phyloP scores from a whole-genome alignment of 2,888 invertebrate species.

The Eueremaeus valkanovi region DNA sequence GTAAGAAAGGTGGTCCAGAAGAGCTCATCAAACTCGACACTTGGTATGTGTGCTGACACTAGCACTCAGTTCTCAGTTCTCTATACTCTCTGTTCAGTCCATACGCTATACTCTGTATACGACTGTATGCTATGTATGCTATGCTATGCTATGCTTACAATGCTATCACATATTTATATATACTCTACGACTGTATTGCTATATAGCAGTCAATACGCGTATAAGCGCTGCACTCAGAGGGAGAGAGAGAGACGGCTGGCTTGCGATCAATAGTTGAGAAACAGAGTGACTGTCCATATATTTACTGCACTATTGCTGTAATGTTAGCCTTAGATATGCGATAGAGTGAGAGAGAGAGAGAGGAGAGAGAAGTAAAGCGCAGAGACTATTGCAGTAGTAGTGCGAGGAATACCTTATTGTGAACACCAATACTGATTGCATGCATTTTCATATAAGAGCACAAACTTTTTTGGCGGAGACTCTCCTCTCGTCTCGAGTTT shows the following conservation, averaged over 20 bases:
- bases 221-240: not conserved
- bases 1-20: constrained; percentile 74
- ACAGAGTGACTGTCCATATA: constrained; percentile 27
- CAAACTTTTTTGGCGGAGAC: not conserved
- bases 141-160: no score
- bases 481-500: not conserved
- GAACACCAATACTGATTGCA: constrained; percentile 25
- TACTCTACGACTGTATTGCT: no score
- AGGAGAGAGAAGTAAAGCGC: constrained; percentile 15
- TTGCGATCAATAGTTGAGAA: no score
- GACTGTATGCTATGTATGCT: no score
- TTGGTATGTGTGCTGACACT: constrained; percentile 75
- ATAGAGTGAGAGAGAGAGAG: not conserved
- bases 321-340: not conserved
- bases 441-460: constrained; percentile 27
- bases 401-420: constrained; percentile 34
- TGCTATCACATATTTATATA: no score
- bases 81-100: no score
- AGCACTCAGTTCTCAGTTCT: no score
- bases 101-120: no score
- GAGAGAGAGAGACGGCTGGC: no score
- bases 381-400: not conserved
- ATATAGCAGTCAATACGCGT: not conserved
- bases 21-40: constrained; percentile 91
- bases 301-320: no score